phyloP scores from a whole-genome alignment of 2,113 vertebrate species.

The Delphinus delphis region DNA sequence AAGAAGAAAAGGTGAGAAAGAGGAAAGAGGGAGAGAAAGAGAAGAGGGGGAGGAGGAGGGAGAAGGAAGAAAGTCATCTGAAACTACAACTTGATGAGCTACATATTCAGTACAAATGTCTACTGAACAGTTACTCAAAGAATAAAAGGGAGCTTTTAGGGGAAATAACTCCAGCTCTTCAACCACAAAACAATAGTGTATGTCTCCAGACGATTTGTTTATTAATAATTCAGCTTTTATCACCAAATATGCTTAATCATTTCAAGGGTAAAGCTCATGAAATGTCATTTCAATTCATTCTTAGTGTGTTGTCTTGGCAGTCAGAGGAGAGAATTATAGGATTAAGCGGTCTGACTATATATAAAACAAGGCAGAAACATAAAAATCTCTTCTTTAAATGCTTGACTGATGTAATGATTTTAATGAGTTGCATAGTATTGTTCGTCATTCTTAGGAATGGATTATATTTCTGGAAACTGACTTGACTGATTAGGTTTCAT shows the following conservation, averaged over 20 bases:
- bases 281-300: conserved; percentile 39
- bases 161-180: neutral
- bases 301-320: neutral
- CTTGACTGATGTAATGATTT: conserved; percentile 52
- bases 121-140: conserved; percentile 14
- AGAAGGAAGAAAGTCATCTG: neutral
- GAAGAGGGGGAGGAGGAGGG: accelerated
- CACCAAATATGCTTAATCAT: conserved; percentile 24
- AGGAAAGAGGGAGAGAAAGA: no score
- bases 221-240: conserved; percentile 25
- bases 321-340: conserved; percentile 44
- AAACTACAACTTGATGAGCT: neutral
- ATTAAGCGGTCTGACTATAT: conserved; percentile 35
- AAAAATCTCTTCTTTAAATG: conserved; percentile 43
- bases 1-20: neutral
- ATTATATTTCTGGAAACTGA: conserved; percentile 56
- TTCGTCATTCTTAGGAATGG: conserved; percentile 40
- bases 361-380: conserved; percentile 51
- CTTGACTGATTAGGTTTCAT: conserved; percentile 16
- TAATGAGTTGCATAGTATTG: conserved; percentile 47
- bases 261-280: conserved; percentile 32
- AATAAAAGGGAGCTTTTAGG: neutral
- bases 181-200: neutral
- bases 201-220: neutral
- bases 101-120: neutral